These are phyloP conservation scores for Puma concolor DNA, from an alignment of 2,113 vertebrate genomes.

Conservation along the genomic window DNA sequence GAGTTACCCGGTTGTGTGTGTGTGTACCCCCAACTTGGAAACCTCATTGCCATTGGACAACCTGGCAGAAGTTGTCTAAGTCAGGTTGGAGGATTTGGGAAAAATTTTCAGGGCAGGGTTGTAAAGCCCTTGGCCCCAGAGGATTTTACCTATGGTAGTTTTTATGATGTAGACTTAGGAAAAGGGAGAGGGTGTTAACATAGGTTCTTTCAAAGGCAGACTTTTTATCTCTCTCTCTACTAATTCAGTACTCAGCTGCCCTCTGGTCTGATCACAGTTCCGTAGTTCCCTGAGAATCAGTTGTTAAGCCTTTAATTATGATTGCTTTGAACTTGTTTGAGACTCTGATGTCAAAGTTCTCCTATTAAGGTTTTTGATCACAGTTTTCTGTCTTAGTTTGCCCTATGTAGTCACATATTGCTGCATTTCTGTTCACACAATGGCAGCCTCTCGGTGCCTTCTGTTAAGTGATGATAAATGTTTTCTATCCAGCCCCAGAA, in stretches of 20 bases:
- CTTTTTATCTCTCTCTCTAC: neutral
- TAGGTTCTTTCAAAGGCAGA: neutral
- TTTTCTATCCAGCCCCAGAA: neutral
- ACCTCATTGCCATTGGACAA: neutral
- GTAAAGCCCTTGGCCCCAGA: neutral
- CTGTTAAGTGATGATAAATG: neutral
- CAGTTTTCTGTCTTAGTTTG: neutral
- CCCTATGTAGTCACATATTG: neutral
- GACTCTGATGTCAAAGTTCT: neutral
- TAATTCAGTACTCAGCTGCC: neutral
- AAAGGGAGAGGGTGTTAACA: neutral
- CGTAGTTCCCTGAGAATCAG: neutral
- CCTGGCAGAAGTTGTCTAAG: neutral
- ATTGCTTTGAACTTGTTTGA: neutral
- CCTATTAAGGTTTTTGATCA: neutral
- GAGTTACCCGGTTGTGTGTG: neutral
- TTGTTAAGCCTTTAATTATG: neutral
- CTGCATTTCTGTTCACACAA: neutral
- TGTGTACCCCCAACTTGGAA: neutral
- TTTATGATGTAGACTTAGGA: neutral
- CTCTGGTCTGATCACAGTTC: neutral
- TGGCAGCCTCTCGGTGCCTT: neutral
- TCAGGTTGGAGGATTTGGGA: neutral
- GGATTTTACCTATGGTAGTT: neutral
- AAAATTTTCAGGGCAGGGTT: neutral